These are phyloP conservation scores for Apis cerana DNA, from an alignment of 1,140 invertebrate species.

Conservation along the genomic window DNA sequence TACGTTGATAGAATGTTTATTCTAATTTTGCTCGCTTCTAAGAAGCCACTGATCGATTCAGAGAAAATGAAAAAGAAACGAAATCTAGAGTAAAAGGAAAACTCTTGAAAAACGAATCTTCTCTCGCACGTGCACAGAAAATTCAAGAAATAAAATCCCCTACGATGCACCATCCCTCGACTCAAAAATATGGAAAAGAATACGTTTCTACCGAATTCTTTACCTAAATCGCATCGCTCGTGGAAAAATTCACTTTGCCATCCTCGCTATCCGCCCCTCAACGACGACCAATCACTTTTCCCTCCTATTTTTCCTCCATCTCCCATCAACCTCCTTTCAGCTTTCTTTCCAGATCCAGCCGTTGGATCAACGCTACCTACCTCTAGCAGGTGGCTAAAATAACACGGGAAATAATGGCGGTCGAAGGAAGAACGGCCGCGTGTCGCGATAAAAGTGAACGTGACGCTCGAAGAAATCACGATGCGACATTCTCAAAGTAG, in stretches of 20 bases:
- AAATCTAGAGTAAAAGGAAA: no score
- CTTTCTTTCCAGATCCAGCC: constrained; percentile 2
- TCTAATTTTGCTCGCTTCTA: no score
- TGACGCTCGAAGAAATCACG: constrained; percentile 34
- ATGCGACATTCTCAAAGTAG: not conserved
- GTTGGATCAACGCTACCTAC: not conserved
- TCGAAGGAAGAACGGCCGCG: constrained; percentile 6
- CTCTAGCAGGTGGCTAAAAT: not conserved
- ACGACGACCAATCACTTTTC: not conserved
- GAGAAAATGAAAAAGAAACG: no score
- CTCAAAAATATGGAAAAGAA: not conserved
- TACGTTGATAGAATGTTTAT: no score
- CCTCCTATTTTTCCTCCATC: not conserved
- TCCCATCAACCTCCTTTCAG: not conserved
- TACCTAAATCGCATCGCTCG: not conserved
- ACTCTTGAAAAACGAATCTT: no score
- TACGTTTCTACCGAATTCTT: not conserved
- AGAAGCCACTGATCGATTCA: no score
- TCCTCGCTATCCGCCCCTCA: not conserved
- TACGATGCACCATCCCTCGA: no score
- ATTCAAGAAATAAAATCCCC: no score
- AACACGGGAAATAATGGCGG: constrained; percentile 7
- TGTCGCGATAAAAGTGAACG: constrained; percentile 11
- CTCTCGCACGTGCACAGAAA: no score
- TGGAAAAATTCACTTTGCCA: not conserved